These are phyloP conservation scores for Drosophila pallidifrons DNA, from an alignment of 1,140 invertebrate species.

Conservation along the genomic window DNA sequence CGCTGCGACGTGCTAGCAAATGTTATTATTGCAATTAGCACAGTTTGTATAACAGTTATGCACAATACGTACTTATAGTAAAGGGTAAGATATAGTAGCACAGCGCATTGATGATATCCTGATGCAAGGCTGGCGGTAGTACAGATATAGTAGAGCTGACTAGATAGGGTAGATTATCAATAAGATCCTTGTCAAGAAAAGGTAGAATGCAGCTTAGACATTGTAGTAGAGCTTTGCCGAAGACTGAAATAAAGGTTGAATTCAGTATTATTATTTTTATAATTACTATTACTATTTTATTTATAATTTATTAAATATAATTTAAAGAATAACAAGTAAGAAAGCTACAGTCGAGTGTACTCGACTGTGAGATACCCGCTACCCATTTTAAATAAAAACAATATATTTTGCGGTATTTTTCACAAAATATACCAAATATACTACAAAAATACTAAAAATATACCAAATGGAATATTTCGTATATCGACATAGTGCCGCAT, in stretches of 20 bases:
- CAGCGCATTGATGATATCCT: conserved; percentile 97
- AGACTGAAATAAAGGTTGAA: conserved; percentile 87
- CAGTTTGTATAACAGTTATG: neutral
- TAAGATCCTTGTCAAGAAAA: conserved; percentile 97
- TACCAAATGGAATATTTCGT: too few species aligned
- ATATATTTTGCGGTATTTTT: too few species aligned
- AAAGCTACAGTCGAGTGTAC: too few species aligned
- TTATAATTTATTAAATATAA: neutral
- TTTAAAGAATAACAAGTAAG: too few species aligned
- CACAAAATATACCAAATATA: too few species aligned
- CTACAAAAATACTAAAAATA: too few species aligned
- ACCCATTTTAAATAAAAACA: too few species aligned
- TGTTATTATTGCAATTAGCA: neutral
- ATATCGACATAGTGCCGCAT: too few species aligned
- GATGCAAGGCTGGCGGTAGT: conserved; percentile 95
- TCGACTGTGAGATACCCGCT: too few species aligned
- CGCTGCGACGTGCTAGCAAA: conserved; percentile 87
- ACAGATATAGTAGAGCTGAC: conserved; percentile 97
- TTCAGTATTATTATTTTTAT: neutral
- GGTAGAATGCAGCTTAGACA: conserved; percentile 96
- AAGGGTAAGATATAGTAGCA: conserved; percentile 99
- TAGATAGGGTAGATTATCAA: conserved; percentile 97
- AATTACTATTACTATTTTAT: neutral
- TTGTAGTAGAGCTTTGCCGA: conserved; percentile 95
- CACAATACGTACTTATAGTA: conserved; percentile 92